Percentiles rank a stretch among this genome's conserved stretches.
Evolutionary conservation across 2,113 vertebrate genomes (phyloP).

Genomic region (Panurus biarmicus): DNA sequence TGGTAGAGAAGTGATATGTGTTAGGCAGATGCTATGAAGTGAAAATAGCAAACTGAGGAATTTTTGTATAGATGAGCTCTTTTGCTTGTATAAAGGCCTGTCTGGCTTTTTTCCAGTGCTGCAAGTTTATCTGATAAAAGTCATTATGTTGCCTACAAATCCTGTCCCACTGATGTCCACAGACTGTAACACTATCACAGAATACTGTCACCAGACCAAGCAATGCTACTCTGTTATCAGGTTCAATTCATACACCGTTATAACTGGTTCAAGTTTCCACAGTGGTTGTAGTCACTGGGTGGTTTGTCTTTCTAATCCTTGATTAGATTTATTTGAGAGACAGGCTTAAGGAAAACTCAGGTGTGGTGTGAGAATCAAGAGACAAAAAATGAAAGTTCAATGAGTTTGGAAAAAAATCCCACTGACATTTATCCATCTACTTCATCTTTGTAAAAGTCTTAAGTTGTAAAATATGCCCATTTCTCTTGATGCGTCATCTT

Average conservation of each 20-base stretch:
- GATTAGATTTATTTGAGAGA: neutral
- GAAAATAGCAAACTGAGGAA: neutral
- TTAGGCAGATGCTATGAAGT: neutral
- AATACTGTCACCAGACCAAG: neutral
- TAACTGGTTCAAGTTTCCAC: neutral
- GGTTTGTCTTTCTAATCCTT: neutral
- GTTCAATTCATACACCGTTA: neutral
- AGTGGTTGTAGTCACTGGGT: neutral
- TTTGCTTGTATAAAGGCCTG: neutral
- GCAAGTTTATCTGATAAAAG: neutral
- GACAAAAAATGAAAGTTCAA: neutral
- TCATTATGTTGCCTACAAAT: neutral
- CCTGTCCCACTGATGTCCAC: neutral
- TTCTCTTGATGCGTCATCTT: neutral
- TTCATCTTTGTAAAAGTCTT: neutral
- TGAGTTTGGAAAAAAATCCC: neutral
- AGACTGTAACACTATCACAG: neutral
- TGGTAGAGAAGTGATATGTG: neutral
- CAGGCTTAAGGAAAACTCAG: neutral
- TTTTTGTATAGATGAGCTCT: neutral
- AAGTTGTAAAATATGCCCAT: neutral
- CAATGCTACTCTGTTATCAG: neutral
- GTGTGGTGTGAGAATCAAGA: neutral
- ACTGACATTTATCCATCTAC: neutral
- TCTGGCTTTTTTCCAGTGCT: neutral